These are phyloP conservation scores for Halictus rubicundus DNA, from an alignment of 1,140 invertebrate genomes.

Conservation along the genomic window DNA sequence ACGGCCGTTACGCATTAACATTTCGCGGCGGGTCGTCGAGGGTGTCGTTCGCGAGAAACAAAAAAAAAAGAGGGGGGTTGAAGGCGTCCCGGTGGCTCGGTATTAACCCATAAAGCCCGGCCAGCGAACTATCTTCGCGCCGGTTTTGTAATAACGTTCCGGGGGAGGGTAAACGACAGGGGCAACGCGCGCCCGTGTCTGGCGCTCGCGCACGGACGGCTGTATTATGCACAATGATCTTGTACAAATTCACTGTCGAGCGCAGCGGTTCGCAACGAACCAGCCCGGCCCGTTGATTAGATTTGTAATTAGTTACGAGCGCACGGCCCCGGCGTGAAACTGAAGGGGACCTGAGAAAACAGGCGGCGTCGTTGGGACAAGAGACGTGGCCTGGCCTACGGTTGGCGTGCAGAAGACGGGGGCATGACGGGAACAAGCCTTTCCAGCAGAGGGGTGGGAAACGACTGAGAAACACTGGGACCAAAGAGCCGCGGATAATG, in stretches of 20 bases:
- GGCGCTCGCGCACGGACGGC: not conserved
- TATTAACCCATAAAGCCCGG: not conserved
- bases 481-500: constrained; percentile 27
- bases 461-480: not conserved
- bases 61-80: not conserved
- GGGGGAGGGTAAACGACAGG: not conserved
- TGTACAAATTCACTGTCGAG: constrained; percentile 40
- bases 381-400: too few relatives aligned
- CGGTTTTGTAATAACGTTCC: constrained; percentile 1
- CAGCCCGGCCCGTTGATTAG: constrained; percentile 54
- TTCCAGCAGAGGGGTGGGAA: too few relatives aligned
- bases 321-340: not conserved
- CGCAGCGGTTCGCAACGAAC: constrained; percentile 30
- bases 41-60: not conserved
- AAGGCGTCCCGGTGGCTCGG: too few relatives aligned
- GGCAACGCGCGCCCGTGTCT: not conserved
- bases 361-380: not conserved
- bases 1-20: not conserved
- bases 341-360: not conserved
- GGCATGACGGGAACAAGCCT: too few relatives aligned
- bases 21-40: not conserved
- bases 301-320: constrained; percentile 52
- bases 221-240: constrained; percentile 51
- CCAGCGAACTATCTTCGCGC: not conserved
- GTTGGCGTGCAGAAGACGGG: too few relatives aligned